Evolutionary conservation across 1,140 invertebrate species (phyloP), one percentile per base, ranked within the genome.

Genomic region (Rhyzopertha dominica): DNA sequence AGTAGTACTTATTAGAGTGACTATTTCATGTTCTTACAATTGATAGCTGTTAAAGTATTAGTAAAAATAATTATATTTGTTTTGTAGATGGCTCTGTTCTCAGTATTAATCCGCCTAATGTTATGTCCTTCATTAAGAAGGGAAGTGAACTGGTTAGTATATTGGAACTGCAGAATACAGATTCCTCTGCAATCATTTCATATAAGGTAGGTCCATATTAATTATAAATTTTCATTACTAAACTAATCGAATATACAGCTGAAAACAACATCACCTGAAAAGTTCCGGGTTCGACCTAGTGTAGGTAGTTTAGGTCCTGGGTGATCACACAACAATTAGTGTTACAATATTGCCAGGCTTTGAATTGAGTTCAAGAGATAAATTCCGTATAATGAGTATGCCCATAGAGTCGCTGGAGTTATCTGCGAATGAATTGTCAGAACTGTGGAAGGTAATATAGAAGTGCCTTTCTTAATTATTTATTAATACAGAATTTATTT

Each of bases 201-300:
- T 91, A 82, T 61, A 87, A 92, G 72, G 85, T 84, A 67, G 44
- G 24, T 43, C 0, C 19, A 47, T 29, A 40, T 31, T 7, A 8
- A 38, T 26, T 10, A 17, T 44, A 43, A 46, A 32, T 35, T 9
- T 29, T 34, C 28, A 43, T 17, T 43, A 19, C 35, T 30, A 29
- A 36, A 30, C 13, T 44, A 4, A 24, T 23, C 49, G 34, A 46
- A 47, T 56, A 53, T 69, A 29, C 48, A 88, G 84, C 74, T 89
- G 44, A 90, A 90, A 70, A 77, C 74, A 23, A 77, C 74, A 0
- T 71, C 75, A 2, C 92, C 91, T 0, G 89, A 94, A 51, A 95
- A 94, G 65, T 95, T 92, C 65, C 73, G 87, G 29, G 92, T 95
- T 1, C 76, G 87, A 40, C 90, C 91, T 8, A 91, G 86, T 50